phyloP scores from a whole-genome alignment of 2,888 invertebrate species.

The Diarsia brunnea region DNA sequence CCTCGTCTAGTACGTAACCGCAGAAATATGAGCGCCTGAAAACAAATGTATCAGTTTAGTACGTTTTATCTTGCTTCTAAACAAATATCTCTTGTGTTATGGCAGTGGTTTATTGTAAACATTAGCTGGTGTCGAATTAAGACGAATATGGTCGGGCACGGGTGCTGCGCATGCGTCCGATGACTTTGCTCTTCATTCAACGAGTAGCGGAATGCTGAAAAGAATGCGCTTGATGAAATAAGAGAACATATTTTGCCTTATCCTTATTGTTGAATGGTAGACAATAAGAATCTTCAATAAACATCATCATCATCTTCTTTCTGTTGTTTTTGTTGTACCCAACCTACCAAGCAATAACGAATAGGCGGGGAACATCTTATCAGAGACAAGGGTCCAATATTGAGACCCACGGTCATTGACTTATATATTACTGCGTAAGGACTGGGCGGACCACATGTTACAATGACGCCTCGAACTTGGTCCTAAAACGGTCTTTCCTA shows the following conservation, averaged over 20 bases:
- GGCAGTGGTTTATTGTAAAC: conserved; percentile 23
- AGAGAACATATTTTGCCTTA: not conserved
- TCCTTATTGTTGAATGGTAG: not conserved
- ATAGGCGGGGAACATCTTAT: not conserved
- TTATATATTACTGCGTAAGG: no score
- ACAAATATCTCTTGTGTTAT: conserved; percentile 48
- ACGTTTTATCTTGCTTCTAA: conserved; percentile 46
- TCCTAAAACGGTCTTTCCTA: no score
- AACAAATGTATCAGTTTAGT: conserved; percentile 50
- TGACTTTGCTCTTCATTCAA: conserved; percentile 24
- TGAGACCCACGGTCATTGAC: no score
- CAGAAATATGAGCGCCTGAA: conserved; percentile 56
- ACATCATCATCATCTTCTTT: not conserved
- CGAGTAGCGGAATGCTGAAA: not conserved
- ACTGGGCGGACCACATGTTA: no score
- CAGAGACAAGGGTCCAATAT: not conserved
- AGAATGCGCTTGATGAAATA: conserved; percentile 3
- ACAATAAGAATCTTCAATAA: not conserved
- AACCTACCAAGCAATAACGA: not conserved
- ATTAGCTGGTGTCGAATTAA: conserved; percentile 39
- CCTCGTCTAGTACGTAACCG: conserved; percentile 64
- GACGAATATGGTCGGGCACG: conserved; percentile 1
- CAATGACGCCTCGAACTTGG: no score
- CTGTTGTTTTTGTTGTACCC: no score
- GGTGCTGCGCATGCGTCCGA: not conserved